These are phyloP conservation scores for Argyrosomus japonicus DNA, from an alignment of 2,113 vertebrate genomes.

Conservation along the genomic window DNA sequence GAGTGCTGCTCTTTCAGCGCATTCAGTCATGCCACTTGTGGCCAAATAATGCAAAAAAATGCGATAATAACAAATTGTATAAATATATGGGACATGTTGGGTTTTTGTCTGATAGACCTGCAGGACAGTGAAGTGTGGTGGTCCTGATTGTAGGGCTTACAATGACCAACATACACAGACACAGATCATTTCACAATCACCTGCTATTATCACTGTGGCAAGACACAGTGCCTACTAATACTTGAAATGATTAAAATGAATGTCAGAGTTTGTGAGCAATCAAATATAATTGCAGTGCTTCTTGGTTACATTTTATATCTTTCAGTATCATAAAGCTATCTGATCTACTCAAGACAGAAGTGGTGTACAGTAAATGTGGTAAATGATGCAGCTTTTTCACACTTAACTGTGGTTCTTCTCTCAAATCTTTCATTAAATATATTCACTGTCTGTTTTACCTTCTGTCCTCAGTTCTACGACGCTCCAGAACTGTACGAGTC, in stretches of 20 bases:
- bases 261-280: not conserved
- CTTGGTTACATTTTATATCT: not conserved
- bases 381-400: not conserved
- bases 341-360: not conserved
- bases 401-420: not conserved
- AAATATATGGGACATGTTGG: not conserved
- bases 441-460: constrained; percentile 9
- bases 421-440: not conserved
- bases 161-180: not conserved
- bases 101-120: not conserved
- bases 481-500: constrained; percentile 91
- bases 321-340: not conserved
- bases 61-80: not conserved
- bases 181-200: not conserved
- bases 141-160: not conserved
- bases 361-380: not conserved
- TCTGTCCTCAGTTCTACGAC: constrained; percentile 88
- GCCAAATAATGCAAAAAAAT: too few species aligned
- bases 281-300: not conserved
- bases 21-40: not conserved
- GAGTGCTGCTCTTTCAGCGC: not conserved
- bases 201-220: not conserved
- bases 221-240: not conserved
- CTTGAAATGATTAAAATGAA: not conserved
- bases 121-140: not conserved